Conservation (phyloP, 2,113 vertebrate species). For the Etheostoma spectabile region DNA sequence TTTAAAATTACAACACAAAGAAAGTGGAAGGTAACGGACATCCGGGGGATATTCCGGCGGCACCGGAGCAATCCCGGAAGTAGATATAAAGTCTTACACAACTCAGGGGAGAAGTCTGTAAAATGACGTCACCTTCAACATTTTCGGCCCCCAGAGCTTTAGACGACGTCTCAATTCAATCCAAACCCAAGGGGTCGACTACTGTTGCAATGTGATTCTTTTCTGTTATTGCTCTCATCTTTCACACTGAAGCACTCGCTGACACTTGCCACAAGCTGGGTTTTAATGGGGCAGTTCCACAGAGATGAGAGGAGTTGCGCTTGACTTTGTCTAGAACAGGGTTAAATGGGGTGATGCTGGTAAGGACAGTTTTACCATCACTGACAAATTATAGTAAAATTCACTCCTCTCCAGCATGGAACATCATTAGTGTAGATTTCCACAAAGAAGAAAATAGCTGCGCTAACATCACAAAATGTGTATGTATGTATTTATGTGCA, state of each 20-base stretch:
- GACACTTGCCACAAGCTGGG: conserved; percentile 76
- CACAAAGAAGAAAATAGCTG: background rate
- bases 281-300: conserved; percentile 68
- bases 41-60: too few species aligned
- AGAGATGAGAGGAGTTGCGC: conserved; percentile 45
- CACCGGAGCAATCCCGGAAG: too few species aligned
- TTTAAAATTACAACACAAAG: too few species aligned
- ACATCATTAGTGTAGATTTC: background rate
- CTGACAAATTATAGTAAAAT: conserved; percentile 3
- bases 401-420: background rate
- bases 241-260: conserved; percentile 59
- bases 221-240: conserved; percentile 76
- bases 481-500: background rate
- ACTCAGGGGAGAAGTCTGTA: conserved; percentile 24
- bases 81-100: background rate
- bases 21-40: too few species aligned
- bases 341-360: conserved; percentile 35
- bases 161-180: conserved; percentile 21
- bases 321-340: conserved; percentile 38
- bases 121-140: conserved; percentile 56
- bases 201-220: conserved; percentile 50
- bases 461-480: background rate
- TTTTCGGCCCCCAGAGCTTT: conserved; percentile 11
- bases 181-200: conserved; percentile 21
- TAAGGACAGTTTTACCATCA: background rate